phyloP scores from a whole-genome alignment of 2,113 vertebrate species.

The Platysternon megacephalum region DNA sequence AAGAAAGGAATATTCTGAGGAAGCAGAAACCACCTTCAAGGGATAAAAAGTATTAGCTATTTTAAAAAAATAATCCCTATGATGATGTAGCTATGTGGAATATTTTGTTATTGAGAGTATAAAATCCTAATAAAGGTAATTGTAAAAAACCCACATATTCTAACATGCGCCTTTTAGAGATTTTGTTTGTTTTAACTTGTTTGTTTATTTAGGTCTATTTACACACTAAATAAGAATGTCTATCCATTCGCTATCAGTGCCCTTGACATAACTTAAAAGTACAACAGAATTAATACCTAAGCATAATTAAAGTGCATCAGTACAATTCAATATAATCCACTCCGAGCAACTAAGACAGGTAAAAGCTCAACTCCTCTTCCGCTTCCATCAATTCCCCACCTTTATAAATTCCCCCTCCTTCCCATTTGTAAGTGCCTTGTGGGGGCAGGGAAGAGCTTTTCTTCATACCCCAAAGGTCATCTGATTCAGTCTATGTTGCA shows the following conservation, averaged over 20 bases:
- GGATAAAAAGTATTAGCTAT: too few relatives aligned
- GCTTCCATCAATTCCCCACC: accelerated
- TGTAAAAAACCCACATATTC: neutral
- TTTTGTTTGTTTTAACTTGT: neutral
- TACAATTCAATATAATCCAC: too few relatives aligned
- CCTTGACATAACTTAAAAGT: too few relatives aligned
- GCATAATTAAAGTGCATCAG: too few relatives aligned
- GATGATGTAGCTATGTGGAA: too few relatives aligned
- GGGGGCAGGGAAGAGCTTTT: neutral
- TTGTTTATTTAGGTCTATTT: neutral
- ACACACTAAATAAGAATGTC: too few relatives aligned
- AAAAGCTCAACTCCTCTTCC: neutral
- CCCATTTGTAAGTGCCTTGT: neutral
- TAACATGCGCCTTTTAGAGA: neutral
- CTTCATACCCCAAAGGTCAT: neutral
- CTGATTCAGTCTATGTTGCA: neutral
- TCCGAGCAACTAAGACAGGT: neutral
- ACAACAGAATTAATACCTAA: too few relatives aligned
- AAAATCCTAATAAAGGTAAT: neutral
- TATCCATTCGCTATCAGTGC: too few relatives aligned
- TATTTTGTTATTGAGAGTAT: too few relatives aligned
- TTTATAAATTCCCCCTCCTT: neutral
- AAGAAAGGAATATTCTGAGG: too few relatives aligned
- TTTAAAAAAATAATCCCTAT: too few relatives aligned
- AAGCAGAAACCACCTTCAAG: too few relatives aligned